Evolutionary conservation across 2,113 vertebrate genomes (phyloP).

Genomic region (Prunella himalayana): DNA sequence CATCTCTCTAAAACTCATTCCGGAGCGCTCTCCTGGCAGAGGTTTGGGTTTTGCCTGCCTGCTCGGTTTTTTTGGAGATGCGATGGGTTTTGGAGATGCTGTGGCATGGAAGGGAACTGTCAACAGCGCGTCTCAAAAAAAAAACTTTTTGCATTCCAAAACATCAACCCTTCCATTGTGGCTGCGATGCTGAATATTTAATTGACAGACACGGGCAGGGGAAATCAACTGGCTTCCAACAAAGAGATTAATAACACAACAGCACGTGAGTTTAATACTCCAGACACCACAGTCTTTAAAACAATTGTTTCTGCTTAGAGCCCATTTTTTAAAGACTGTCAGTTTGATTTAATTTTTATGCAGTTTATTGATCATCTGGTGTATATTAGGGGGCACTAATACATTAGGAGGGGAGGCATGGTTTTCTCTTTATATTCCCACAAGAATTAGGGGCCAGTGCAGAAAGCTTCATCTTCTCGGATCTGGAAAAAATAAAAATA

Average conservation of each 20-base stretch:
- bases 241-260: slow-evolving; percentile 71
- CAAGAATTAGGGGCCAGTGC: slow-evolving; percentile 42
- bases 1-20: neutral
- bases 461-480: slow-evolving; percentile 50
- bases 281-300: slow-evolving; percentile 64
- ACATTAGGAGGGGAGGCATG: slow-evolving; percentile 56
- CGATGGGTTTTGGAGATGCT: neutral
- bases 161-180: slow-evolving; percentile 21
- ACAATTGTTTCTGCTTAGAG: slow-evolving; percentile 68
- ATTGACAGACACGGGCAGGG: slow-evolving; percentile 55
- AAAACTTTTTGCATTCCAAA: neutral
- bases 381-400: slow-evolving; percentile 68
- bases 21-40: neutral
- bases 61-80: neutral
- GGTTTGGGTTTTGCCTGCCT: neutral
- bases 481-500: slow-evolving; percentile 69
- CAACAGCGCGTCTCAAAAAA: neutral
- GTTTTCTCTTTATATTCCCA: slow-evolving; percentile 66
- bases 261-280: slow-evolving; percentile 75
- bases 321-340: slow-evolving; percentile 65
- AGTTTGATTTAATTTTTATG: slow-evolving; percentile 73
- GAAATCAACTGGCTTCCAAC: slow-evolving; percentile 60
- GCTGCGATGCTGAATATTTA: slow-evolving; percentile 51
- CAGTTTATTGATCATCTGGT: slow-evolving; percentile 74
- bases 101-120: neutral